phyloP scores from a whole-genome alignment of 2,888 invertebrate species.

The Agriopis aurantiaria region DNA sequence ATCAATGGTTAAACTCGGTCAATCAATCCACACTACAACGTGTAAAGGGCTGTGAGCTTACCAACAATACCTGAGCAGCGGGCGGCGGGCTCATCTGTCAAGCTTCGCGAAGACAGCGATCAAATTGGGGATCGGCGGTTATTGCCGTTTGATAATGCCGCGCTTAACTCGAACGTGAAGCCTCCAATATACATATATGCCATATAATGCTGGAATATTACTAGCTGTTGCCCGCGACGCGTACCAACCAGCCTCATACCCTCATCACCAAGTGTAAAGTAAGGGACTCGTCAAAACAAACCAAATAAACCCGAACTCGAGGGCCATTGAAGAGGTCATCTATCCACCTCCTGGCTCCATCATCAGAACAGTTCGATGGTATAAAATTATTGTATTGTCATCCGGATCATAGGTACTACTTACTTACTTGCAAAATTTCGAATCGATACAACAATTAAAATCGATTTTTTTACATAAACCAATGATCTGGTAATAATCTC shows the following conservation, averaged over 20 bases:
- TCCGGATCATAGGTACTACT: too few relatives aligned
- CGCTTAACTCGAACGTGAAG: conserved; percentile 45
- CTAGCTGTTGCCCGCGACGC: background rate
- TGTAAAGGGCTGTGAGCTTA: conserved; percentile 35
- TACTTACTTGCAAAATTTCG: too few relatives aligned
- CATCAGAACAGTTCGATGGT: too few relatives aligned
- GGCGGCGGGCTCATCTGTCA: conserved; percentile 60
- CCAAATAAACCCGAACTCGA: too few relatives aligned
- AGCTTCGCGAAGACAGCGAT: conserved; percentile 69
- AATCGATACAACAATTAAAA: too few relatives aligned
- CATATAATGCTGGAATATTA: background rate
- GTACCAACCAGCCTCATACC: background rate
- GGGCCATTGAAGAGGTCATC: too few relatives aligned
- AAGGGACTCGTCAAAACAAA: too few relatives aligned
- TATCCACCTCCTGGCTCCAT: too few relatives aligned
- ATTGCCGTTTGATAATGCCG: conserved; percentile 64
- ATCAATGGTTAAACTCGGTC: background rate
- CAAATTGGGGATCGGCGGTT: conserved; percentile 71
- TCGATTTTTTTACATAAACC: too few relatives aligned
- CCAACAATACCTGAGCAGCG: conserved; percentile 45
- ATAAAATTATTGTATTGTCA: too few relatives aligned
- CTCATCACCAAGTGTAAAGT: too few relatives aligned
- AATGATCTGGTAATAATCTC: too few relatives aligned
- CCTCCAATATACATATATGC: conserved; percentile 20
- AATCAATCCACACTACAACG: conserved; percentile 5